Evolutionary conservation across 2,797 vertebrate species (phyloP), one percentile per base, ranked within the genome.

Genomic region (Pipistrellus nathusii): DNA sequence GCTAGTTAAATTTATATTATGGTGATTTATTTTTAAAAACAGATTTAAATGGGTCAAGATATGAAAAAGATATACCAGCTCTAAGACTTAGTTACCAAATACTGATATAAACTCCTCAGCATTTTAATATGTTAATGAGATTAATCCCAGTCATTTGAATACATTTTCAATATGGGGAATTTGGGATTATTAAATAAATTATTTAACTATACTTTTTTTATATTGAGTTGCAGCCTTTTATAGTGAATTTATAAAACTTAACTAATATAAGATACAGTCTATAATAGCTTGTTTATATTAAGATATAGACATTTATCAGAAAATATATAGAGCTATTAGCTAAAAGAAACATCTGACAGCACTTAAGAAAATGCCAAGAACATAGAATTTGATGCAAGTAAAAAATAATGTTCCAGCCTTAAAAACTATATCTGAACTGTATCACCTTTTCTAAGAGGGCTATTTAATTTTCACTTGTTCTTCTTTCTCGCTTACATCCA

Each of bases 381-480:
- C 53, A 18, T 80, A 72, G 53, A 6, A 94, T 75, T 78, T 68
- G 48, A 76, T 82, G 46, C 87, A 90, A 64, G 13, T 62, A 69
- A 93, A 91, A 15, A 68, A 59, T 71, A 92, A 73, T 80, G 82
- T 44, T 78, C 14, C 53, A 91, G 7, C 13, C 35, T 95, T 95
- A 83, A 95, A 53, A 85, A 71, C 41, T 48, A 71, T 14, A 85
- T 81, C 59, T 86, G n/a, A 62, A 94, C 92, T 90, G 73, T 86
- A 94, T 30, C 30, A 6, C n/a, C 41, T 90, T 25, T 88, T 77
- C 51, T 86, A 91, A 32, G 15, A 88, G n/a, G 38, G 91, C 35
- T 85, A 78, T 66, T 93, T 91, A 83, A 87, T 89, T 95, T 90
- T 89, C 9, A 72, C 23, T 57, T 69, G 83, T 77, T 88, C 51